Conservation (phyloP, 2,888 invertebrate genomes). For the Dinocampus coccinellae region DNA sequence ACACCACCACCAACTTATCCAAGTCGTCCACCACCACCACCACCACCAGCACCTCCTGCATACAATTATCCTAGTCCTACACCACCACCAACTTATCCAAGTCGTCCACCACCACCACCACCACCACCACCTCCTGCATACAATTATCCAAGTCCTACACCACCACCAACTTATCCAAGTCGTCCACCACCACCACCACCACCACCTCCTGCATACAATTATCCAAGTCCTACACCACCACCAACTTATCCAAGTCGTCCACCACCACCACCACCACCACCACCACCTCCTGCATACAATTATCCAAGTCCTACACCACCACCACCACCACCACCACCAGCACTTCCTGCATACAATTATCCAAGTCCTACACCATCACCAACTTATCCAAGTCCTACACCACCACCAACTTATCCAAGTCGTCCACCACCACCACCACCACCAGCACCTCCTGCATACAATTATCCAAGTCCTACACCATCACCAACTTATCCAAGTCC, state of each 20-base stretch:
- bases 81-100: background rate
- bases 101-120: background rate
- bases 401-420: background rate
- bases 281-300: background rate
- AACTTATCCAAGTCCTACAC: background rate
- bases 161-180: background rate
- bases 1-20: background rate
- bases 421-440: background rate
- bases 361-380: background rate
- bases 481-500: background rate
- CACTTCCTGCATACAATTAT: background rate
- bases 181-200: background rate
- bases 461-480: background rate
- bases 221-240: background rate
- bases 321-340: background rate
- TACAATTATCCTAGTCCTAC: background rate
- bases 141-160: background rate
- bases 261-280: background rate
- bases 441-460: background rate
- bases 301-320: background rate
- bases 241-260: background rate
- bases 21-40: background rate
- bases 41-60: background rate
- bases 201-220: background rate
- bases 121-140: background rate